Evolutionary conservation across 2,888 invertebrate species (phyloP).

Genomic region (Zele albiditarsus): DNA sequence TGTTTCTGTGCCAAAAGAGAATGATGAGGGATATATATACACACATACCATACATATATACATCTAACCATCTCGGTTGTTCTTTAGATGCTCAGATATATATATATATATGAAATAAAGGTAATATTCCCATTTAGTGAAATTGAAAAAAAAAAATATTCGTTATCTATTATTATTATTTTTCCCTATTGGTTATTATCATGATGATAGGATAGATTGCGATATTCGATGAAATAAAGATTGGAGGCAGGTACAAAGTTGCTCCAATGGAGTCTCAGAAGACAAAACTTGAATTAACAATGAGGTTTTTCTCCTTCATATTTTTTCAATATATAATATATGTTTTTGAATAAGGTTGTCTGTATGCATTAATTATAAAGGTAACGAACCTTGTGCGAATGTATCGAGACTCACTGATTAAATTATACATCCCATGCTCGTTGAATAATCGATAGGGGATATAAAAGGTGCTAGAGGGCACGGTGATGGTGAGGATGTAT

Average conservation of each 20-base stretch:
- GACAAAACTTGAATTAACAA: neutral
- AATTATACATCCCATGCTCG: constrained; percentile 50
- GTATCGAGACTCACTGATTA: constrained; percentile 52
- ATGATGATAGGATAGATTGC: too few species aligned
- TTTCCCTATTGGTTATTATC: too few species aligned
- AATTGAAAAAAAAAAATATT: neutral
- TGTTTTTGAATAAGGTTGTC: neutral
- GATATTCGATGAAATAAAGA: too few species aligned
- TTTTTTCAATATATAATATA: constrained; percentile 29
- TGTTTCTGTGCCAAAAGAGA: constrained; percentile 23
- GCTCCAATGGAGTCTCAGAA: too few species aligned
- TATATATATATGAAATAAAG: neutral
- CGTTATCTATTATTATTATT: too few species aligned
- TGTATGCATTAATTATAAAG: constrained; percentile 33
- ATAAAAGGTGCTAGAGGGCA: constrained; percentile 34
- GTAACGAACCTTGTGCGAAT: constrained; percentile 41
- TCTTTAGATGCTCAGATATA: neutral
- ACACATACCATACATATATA: neutral
- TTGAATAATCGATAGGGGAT: constrained; percentile 53
- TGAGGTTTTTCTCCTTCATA: constrained; percentile 4
- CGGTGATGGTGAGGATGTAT: neutral
- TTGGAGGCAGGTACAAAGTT: too few species aligned
- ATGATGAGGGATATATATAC: constrained; percentile 22
- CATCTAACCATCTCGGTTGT: neutral
- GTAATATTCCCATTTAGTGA: neutral